Evolutionary conservation across 2,888 invertebrate species (phyloP), one percentile per base, ranked within the genome.

Genomic region (Volucella inanis): DNA sequence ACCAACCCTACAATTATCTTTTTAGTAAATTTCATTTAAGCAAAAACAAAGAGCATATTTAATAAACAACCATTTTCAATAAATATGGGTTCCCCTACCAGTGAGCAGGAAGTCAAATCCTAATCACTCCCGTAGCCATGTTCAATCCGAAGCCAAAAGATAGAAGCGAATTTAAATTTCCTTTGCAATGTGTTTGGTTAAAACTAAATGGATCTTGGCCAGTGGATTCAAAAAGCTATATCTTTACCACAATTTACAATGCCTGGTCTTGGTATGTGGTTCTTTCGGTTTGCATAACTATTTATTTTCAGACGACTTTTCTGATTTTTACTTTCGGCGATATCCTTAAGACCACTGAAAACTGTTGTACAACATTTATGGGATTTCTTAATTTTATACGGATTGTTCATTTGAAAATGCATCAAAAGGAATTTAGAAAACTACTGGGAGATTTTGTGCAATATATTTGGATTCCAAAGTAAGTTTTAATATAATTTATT

Each of bases 301-400:
- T 91, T 15, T 88, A 84, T 31, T 91, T 90, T 87, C 91, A 92
- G 87, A 88, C 89, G 0, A 88, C 88, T 2, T 92, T 90, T 88
- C 83, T 92, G 65, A 39, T 90, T 1, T 87, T 87, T 39, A 89
- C 90, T 14, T 88, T 92, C 10, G 89, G 89, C 3, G 90, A 92
- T 87, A 91, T 92, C 11, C 87, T 91, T 11, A 90, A 90, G 84
- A 89, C 90, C 0, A 91, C 92, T 1, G 92, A 92, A 79, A 92
- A 91, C 80, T 91, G 92, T 59, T 92, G 92, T 75, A 91, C 91
- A 1, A 91, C 92, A 6, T 89, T 92, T 64, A 92, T 92, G 92
- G 92, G 92, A 0, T 81, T 89, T 0, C 87, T 92, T 2, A 92
- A 91, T 81, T 90, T 92, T 64, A 87, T 92, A 9, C 89, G 92